phyloP scores from a whole-genome alignment of 2,113 vertebrate species.

The Colinus virginianus region DNA sequence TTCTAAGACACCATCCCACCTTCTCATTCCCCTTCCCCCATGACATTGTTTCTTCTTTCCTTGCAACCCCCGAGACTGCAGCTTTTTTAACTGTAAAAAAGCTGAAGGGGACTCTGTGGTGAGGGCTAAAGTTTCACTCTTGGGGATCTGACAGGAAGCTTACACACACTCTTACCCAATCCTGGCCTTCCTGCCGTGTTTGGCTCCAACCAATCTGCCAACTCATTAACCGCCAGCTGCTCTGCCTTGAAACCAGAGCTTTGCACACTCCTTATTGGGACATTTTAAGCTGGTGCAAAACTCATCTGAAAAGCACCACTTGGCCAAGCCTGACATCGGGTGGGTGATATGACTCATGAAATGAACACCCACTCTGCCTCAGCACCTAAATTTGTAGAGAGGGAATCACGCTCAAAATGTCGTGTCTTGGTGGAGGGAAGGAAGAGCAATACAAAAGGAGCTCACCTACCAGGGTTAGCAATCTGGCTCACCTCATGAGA shows the following conservation, averaged over 20 bases:
- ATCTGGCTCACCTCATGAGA: neutral
- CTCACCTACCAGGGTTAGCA: neutral
- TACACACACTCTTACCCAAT: slow-evolving; percentile 77
- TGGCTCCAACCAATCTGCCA: slow-evolving; percentile 58
- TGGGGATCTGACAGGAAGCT: slow-evolving; percentile 75
- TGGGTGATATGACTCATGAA: neutral
- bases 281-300: slow-evolving; percentile 23
- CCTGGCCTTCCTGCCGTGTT: slow-evolving; percentile 58
- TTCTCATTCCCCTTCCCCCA: neutral
- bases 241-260: slow-evolving; percentile 30
- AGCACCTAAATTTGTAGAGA: neutral
- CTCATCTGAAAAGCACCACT: neutral
- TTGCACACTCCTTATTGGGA: slow-evolving; percentile 38
- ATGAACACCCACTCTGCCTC: neutral
- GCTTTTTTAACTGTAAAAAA: slow-evolving; percentile 57
- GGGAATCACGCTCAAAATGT: neutral
- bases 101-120: slow-evolving; percentile 55
- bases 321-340: neutral
- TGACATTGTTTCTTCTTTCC: neutral
- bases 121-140: slow-evolving; percentile 49
- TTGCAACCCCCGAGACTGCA: neutral
- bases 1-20: neutral
- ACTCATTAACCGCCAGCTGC: slow-evolving; percentile 67
- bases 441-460: neutral
- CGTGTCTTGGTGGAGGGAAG: neutral